A percentile compares a stretch with the other conserved stretches of the same genome.
These are phyloP conservation scores for Gadopsis marmoratus DNA, from an alignment of 2,797 vertebrate genomes.

Conservation along the genomic window DNA sequence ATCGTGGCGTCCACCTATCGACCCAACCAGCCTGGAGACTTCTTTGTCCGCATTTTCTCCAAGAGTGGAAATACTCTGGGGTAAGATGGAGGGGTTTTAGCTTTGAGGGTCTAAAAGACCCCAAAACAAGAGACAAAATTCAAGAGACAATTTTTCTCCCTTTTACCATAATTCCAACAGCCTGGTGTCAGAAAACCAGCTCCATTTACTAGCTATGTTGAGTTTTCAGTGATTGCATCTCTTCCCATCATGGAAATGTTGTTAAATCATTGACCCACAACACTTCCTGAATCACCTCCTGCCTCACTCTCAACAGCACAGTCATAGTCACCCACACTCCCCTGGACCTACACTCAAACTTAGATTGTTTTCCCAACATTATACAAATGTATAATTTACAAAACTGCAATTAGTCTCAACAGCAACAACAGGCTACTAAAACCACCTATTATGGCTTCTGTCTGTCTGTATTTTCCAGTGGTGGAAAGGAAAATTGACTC, in stretches of 20 bases:
- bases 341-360: slow-evolving; percentile 21
- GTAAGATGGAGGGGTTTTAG: slow-evolving; percentile 57
- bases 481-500: background rate
- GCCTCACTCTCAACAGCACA: slow-evolving; percentile 25
- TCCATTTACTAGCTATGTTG: slow-evolving; percentile 2
- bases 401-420: background rate
- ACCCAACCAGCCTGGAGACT: slow-evolving; percentile 83
- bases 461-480: background rate
- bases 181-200: background rate
- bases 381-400: slow-evolving; percentile 14
- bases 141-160: background rate
- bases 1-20: slow-evolving; percentile 81
- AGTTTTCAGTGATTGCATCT: slow-evolving; percentile 6
- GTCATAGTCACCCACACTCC: slow-evolving; percentile 48
- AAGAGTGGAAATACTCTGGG: slow-evolving; percentile 84
- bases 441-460: background rate
- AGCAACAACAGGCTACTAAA: slow-evolving; percentile 1
- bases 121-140: background rate
- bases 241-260: background rate
- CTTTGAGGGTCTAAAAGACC: background rate
- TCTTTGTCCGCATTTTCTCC: slow-evolving; percentile 86
- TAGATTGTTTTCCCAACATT: background rate
- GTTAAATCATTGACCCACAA: slow-evolving; percentile 22
- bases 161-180: background rate
- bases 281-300: slow-evolving; percentile 37